A percentile compares a stretch with the other conserved stretches of the same genome.
Conservation (phyloP, 2,888 invertebrate species). For the Ecliptopera silaceata region DNA sequence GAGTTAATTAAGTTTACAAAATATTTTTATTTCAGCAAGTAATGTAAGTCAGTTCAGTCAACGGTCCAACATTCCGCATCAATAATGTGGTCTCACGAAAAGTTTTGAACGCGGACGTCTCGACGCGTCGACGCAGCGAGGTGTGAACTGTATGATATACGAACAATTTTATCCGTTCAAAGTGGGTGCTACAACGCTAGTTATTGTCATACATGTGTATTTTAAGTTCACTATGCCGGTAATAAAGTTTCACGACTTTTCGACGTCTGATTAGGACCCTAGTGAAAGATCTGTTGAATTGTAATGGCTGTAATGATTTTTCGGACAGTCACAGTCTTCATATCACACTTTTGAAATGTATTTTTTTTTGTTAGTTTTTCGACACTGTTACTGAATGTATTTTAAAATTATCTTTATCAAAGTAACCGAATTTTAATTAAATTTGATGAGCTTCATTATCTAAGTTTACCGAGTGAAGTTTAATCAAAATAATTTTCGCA, state of each 20-base stretch:
- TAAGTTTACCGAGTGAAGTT: too few relatives aligned
- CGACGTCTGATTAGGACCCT: conserved; percentile 62
- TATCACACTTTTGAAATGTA: not conserved
- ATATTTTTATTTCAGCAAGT: too few relatives aligned
- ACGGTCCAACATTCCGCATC: conserved; percentile 18
- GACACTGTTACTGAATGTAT: too few relatives aligned
- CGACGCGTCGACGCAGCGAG: conserved; percentile 50
- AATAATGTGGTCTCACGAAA: conserved; percentile 33
- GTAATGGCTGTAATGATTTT: conserved; percentile 36
- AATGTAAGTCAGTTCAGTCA: conserved; percentile 11
- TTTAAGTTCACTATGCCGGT: conserved; percentile 67
- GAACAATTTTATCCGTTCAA: conserved; percentile 64
- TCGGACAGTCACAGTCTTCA: conserved; percentile 15
- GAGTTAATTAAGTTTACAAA: too few relatives aligned
- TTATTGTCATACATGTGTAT: conserved; percentile 79
- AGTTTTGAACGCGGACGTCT: conserved; percentile 33
- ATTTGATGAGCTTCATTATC: too few relatives aligned
- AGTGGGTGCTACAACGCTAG: conserved; percentile 60
- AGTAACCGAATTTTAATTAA: too few relatives aligned
- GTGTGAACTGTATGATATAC: conserved; percentile 72
- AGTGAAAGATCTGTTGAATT: conserved; percentile 68
- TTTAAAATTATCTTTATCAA: too few relatives aligned
- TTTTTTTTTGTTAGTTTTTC: too few relatives aligned
- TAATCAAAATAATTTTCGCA: too few relatives aligned
- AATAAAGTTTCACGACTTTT: conserved; percentile 67